These are phyloP conservation scores for Chlorops oryzae DNA, from an alignment of 1,140 invertebrate genomes.

Conservation along the genomic window DNA sequence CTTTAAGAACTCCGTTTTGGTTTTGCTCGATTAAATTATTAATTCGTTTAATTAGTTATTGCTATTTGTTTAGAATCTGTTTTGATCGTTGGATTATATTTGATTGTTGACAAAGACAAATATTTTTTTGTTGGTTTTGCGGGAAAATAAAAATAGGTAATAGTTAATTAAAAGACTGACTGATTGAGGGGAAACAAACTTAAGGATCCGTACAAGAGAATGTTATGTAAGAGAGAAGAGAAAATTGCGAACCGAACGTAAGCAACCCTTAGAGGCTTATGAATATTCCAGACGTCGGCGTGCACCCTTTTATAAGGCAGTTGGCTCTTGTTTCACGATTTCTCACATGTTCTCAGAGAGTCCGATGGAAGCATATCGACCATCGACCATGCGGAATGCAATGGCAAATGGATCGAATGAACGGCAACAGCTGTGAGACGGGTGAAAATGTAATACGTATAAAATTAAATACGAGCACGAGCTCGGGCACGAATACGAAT, in stretches of 20 bases:
- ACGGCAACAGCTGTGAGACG: no score
- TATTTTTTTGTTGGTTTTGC: slow-evolving; percentile 20
- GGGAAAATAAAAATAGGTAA: slow-evolving; percentile 27
- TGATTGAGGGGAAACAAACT: slow-evolving; percentile 43
- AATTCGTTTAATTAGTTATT: no score
- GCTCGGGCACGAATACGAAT: no score
- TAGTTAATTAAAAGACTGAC: slow-evolving; percentile 46
- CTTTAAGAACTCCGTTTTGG: no score
- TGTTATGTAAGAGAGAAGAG: slow-evolving; percentile 49
- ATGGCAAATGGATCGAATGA: no score
- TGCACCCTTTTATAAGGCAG: slow-evolving; percentile 41
- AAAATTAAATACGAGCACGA: no score
- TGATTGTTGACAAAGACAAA: slow-evolving; percentile 20
- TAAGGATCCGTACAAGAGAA: slow-evolving; percentile 30
- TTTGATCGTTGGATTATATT: slow-evolving; percentile 24
- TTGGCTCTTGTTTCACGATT: no score
- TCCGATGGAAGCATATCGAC: no score
- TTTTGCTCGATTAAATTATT: no score
- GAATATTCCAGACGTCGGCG: slow-evolving; percentile 25
- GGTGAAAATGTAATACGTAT: no score
- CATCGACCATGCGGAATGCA: no score
- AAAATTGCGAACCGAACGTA: slow-evolving; percentile 49
- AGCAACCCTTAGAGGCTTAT: slow-evolving; percentile 49
- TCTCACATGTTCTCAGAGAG: no score
- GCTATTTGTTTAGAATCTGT: neutral